Percentiles rank a stretch among this genome's conserved stretches.
Conservation (phyloP, 2,797 vertebrate genomes). For the Gambelia wislizenii region DNA sequence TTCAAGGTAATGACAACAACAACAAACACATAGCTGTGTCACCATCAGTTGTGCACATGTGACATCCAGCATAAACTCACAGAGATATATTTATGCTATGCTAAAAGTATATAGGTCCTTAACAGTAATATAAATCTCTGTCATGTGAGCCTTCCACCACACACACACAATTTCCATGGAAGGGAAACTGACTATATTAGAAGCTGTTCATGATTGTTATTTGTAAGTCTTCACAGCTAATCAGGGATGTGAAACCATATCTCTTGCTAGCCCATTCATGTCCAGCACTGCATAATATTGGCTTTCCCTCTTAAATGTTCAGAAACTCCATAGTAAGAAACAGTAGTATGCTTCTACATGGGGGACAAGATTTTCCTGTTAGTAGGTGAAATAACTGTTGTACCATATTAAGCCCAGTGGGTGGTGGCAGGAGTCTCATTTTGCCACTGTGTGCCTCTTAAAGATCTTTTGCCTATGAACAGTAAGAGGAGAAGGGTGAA, state of each 20-base stretch:
- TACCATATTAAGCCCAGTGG: neutral
- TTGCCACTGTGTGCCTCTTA: neutral
- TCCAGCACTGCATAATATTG: neutral
- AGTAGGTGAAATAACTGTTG: neutral
- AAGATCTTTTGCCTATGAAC: constrained; percentile 4
- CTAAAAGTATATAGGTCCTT: no score
- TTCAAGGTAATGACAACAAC: no score
- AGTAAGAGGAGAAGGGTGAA: neutral
- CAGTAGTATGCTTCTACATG: neutral
- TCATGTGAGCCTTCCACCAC: neutral
- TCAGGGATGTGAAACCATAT: neutral
- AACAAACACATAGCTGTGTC: no score
- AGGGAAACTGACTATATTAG: neutral
- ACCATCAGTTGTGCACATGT: no score
- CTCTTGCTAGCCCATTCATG: neutral
- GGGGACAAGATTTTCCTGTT: neutral
- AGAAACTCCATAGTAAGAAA: neutral
- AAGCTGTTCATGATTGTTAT: neutral
- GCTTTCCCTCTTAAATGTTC: neutral
- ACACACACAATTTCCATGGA: neutral
- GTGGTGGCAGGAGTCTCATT: neutral
- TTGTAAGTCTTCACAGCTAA: neutral
- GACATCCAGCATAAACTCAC: no score
- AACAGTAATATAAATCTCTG: neutral
- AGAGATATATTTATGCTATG: no score